Base-by-base conservation (phyloP, 1,140 invertebrate species). In the Hirudo medicinalis region DNA sequence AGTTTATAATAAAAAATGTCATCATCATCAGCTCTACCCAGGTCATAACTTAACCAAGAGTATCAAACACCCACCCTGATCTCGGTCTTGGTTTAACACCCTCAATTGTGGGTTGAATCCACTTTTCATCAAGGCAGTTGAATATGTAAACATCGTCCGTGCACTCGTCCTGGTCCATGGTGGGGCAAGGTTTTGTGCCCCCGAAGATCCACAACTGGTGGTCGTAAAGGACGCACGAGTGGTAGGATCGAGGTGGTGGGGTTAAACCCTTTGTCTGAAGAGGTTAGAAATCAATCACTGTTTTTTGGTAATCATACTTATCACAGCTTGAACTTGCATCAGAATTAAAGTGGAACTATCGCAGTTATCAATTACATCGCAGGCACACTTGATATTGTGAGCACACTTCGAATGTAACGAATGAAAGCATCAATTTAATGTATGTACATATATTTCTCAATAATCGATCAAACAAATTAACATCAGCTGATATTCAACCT, bases 181-280 rank as follows among this genome's bases (percentile, higher is more conserved):
- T 77, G 11, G 80, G 79, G 8, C 76, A 73, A 4, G 80, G 80
- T 54, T 78, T 80, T 17, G 80, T 79, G 5, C 80, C 80, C 72
- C 80, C 80, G 76, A 81, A 81, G 63, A 81, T 78, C 80, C 80
- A 81, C 72, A 81, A 71, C 70, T 81, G 79, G 75, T 81, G 78
- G 6, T 79, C 75, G 71, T 79, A 80, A 67, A 80, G 70, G 27
- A 76, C 79, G 0, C 78, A 73, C 70, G 76, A 79, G 76, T 81
- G 80, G 70, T 81, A 81, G 2, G 80, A 77, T 71, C 79, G 72
- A 1, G 79, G 79, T 49, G 80, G 80, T 2, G 79, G 78, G 17
- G 57, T 22, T 13, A 63, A 25, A 63, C 57, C 57, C 22, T 25
- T 32, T 6, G 57, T 63, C 57, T 63, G 19, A 25, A 32, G 20